A percentile compares a stretch with the other conserved stretches of the same genome.
Evolutionary conservation across 2,888 invertebrate genomes (phyloP).

Genomic region (Bugulina stolonifera): DNA sequence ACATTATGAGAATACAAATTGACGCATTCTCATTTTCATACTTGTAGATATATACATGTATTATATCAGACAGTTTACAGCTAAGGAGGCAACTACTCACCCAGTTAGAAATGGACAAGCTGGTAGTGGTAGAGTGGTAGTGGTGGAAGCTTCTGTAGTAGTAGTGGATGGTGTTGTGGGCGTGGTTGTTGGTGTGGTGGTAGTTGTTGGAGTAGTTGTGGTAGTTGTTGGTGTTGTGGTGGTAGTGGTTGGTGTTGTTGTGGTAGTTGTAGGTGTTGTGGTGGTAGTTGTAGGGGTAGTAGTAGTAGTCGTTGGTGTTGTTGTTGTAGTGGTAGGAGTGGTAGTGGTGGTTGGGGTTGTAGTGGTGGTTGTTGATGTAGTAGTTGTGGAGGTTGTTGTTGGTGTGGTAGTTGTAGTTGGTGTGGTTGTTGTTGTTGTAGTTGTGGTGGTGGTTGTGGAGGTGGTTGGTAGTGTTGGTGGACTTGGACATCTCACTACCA

Average conservation of each 20-base stretch:
- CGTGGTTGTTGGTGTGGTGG: not conserved
- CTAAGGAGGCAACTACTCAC: too few relatives aligned
- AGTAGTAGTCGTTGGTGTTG: conserved; percentile 4
- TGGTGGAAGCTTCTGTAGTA: not conserved
- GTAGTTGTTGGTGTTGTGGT: not conserved
- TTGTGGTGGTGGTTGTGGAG: not conserved
- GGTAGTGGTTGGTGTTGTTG: not conserved
- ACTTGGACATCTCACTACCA: not conserved
- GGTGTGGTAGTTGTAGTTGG: not conserved
- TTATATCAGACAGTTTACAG: too few relatives aligned
- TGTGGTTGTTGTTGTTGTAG: not conserved
- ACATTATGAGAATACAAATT: too few relatives aligned
- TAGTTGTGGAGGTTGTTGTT: not conserved
- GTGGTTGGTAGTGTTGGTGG: conserved; percentile 6
- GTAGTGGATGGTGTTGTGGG: not conserved
- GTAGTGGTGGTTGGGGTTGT: not conserved
- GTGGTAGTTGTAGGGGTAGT: not conserved
- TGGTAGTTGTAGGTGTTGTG: conserved; percentile 7
- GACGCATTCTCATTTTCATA: too few relatives aligned
- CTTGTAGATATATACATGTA: too few relatives aligned
- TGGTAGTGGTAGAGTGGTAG: not conserved
- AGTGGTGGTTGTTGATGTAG: not conserved
- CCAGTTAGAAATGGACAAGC: not conserved
- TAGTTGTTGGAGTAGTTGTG: not conserved
- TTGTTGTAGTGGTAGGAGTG: not conserved